Evolutionary conservation across 2,113 vertebrate species (phyloP).

Genomic region (Pseudonaja textilis): DNA sequence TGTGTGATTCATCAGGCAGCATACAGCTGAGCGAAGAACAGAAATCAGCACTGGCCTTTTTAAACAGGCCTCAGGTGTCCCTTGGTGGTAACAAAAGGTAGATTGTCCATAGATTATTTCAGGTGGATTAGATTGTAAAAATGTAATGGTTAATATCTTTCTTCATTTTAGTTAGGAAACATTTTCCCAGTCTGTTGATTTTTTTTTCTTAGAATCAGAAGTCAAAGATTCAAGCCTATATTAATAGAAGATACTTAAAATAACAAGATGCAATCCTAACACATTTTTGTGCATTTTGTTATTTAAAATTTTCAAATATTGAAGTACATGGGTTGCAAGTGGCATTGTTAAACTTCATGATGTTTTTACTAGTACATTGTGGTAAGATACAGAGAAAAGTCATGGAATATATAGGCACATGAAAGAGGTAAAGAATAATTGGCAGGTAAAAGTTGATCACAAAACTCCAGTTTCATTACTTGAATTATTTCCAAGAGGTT

Average conservation of each 20-base stretch:
- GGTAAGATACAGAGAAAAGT: background rate
- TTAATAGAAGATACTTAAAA: background rate
- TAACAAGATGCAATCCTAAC: background rate
- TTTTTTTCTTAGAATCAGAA: background rate
- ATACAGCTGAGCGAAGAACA: conserved; percentile 96
- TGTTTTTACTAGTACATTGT: background rate
- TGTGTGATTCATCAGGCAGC: conserved; percentile 87
- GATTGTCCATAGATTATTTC: conserved; percentile 33
- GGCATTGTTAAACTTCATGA: background rate
- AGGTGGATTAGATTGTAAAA: background rate
- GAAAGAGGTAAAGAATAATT: background rate
- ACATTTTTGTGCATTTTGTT: background rate
- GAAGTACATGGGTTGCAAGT: background rate
- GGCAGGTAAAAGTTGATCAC: background rate
- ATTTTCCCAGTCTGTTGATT: background rate
- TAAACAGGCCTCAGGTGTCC: conserved; percentile 80
- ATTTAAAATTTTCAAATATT: background rate
- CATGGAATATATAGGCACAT: background rate
- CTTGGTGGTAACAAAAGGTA: conserved; percentile 82
- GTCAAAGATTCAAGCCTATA: background rate
- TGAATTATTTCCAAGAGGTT: background rate
- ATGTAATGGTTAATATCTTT: background rate
- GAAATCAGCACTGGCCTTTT: conserved; percentile 90
- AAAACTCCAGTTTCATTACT: background rate
- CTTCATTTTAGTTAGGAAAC: background rate